A percentile compares a stretch with the other conserved stretches of the same genome.
Evolutionary conservation across 2,113 vertebrate genomes (phyloP).

Genomic region (Donacobius atricapilla): DNA sequence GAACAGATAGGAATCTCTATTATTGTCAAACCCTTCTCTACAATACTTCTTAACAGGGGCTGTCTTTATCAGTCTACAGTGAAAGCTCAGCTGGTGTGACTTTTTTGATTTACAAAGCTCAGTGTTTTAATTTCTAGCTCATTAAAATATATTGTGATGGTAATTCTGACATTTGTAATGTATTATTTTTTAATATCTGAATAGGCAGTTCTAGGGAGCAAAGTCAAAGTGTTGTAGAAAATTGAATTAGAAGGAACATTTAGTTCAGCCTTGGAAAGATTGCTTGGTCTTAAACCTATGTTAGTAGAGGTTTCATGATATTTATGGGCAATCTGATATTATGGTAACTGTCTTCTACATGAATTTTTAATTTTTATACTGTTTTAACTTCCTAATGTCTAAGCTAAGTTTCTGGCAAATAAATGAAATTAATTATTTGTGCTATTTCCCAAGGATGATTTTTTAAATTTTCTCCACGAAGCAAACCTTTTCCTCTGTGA

Average conservation of each 20-base stretch:
- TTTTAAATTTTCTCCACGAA: neutral
- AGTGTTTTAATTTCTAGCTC: neutral
- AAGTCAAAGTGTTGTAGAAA: neutral
- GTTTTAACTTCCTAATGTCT: neutral
- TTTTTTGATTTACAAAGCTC: neutral
- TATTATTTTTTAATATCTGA: neutral
- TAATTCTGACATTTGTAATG: neutral
- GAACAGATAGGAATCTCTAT: neutral
- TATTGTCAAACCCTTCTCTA: neutral
- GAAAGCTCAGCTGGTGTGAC: neutral
- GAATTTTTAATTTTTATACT: neutral
- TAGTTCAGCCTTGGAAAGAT: neutral
- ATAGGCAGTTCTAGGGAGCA: neutral
- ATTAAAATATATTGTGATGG: neutral
- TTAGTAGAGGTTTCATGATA: neutral
- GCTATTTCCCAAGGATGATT: rapidly evolving
- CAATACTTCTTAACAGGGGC: neutral
- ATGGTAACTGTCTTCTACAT: neutral
- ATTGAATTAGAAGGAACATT: neutral
- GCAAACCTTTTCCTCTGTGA: neutral
- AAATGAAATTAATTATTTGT: neutral
- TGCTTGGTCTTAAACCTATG: neutral
- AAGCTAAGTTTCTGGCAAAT: neutral
- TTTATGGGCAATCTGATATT: neutral
- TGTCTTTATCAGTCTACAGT: neutral